Conservation (phyloP, 2,888 invertebrate genomes). For the Dasypogon diadema region DNA sequence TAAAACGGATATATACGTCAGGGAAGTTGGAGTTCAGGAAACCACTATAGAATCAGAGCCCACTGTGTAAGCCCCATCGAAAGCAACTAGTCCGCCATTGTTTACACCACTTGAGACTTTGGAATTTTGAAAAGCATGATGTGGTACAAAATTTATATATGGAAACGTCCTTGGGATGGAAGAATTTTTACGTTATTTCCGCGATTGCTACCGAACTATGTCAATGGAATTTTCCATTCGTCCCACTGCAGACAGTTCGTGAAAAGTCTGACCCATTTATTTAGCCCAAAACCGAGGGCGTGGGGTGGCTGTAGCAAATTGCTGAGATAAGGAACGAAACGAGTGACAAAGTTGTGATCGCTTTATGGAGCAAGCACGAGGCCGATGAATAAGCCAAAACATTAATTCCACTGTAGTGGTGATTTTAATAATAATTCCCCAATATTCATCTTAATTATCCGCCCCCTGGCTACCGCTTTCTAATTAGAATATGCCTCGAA, state of each 20-base stretch:
- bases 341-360: constrained; percentile 54
- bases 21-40: background rate
- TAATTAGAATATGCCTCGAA: constrained; percentile 51
- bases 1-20: background rate
- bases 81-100: constrained; percentile 6
- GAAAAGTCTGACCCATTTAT: background rate
- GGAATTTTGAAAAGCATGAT: constrained; percentile 34
- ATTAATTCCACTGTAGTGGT: constrained; percentile 16
- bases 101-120: constrained; percentile 29
- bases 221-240: background rate
- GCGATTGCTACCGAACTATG: background rate
- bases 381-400: constrained; percentile 32
- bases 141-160: constrained; percentile 33
- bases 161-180: background rate
- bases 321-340: constrained; percentile 54
- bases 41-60: background rate
- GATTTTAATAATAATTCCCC: constrained; percentile 52
- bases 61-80: background rate
- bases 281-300: background rate
- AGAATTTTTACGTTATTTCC: background rate
- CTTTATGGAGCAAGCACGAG: constrained; percentile 52
- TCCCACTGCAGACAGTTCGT: background rate
- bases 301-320: constrained; percentile 23
- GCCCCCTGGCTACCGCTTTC: constrained; percentile 52
- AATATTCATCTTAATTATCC: constrained; percentile 57